Evolutionary conservation across 2,888 invertebrate species (phyloP).

Genomic region (Bursaphelenchus okinawaensis): DNA sequence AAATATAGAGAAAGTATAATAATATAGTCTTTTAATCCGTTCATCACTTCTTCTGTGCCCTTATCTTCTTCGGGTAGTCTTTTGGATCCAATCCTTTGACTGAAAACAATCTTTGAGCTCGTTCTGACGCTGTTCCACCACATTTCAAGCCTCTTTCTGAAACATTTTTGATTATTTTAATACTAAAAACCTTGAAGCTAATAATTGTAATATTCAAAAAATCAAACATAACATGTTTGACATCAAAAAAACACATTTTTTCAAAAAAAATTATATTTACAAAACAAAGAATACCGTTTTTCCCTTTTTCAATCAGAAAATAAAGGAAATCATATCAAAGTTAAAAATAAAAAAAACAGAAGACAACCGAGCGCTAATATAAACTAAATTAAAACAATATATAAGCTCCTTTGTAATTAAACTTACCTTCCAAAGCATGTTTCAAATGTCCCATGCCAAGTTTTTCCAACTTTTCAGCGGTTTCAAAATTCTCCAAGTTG

Average conservation of each 20-base stretch:
- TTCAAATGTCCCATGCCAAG: constrained; percentile 59
- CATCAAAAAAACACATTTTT: neutral
- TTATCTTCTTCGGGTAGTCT: constrained; percentile 39
- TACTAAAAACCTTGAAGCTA: no score
- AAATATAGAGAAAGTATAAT: no score
- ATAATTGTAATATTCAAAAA: no score
- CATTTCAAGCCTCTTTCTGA: constrained; percentile 61
- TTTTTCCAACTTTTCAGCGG: constrained; percentile 52
- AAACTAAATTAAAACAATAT: no score
- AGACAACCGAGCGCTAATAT: no score
- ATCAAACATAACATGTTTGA: no score
- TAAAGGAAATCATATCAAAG: no score
- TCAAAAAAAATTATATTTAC: neutral
- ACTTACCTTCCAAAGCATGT: constrained; percentile 38
- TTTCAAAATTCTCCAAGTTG: constrained; percentile 26
- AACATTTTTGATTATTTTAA: constrained; percentile 2
- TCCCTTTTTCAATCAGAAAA: no score
- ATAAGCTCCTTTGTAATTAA: no score
- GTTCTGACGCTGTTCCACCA: constrained; percentile 61
- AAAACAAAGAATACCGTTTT: no score
- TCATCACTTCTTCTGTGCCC: constrained; percentile 8
- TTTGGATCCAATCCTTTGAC: constrained; percentile 36
- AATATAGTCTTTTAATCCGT: no score
- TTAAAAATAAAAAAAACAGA: no score
- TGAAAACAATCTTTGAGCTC: constrained; percentile 60